Evolutionary conservation across 2,113 vertebrate species (phyloP).

Genomic region (Myrmecophaga tridactyla): DNA sequence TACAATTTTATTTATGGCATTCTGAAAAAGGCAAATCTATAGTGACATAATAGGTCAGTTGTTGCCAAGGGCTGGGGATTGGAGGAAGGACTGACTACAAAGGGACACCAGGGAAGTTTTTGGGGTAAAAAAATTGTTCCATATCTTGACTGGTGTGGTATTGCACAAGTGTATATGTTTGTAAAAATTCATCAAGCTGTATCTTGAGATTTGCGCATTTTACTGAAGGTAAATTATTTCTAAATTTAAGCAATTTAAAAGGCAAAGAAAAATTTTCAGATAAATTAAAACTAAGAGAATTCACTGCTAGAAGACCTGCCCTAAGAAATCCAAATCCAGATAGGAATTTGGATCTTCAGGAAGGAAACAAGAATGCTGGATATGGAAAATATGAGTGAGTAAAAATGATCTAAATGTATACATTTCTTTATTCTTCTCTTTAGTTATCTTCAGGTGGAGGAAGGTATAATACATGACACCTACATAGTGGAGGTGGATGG

Average conservation of each 20-base stretch:
- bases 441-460: background rate
- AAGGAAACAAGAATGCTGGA: background rate
- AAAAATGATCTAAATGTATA: background rate
- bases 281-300: background rate
- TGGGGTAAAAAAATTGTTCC: background rate
- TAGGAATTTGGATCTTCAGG: background rate
- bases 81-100: background rate
- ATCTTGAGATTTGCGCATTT: background rate
- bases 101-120: background rate
- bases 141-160: background rate
- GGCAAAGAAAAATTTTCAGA: background rate
- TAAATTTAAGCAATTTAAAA: background rate
- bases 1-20: background rate
- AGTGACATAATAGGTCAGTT: background rate
- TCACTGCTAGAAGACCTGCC: background rate
- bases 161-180: background rate
- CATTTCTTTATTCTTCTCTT: background rate
- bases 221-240: background rate
- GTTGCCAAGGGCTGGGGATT: background rate
- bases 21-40: background rate
- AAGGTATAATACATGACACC: background rate
- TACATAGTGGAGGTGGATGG: fast-evolving
- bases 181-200: background rate
- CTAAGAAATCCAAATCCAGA: background rate
- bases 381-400: background rate